phyloP scores from a whole-genome alignment of 2,797 vertebrate genomes.

The Atherinosoma microstoma region DNA sequence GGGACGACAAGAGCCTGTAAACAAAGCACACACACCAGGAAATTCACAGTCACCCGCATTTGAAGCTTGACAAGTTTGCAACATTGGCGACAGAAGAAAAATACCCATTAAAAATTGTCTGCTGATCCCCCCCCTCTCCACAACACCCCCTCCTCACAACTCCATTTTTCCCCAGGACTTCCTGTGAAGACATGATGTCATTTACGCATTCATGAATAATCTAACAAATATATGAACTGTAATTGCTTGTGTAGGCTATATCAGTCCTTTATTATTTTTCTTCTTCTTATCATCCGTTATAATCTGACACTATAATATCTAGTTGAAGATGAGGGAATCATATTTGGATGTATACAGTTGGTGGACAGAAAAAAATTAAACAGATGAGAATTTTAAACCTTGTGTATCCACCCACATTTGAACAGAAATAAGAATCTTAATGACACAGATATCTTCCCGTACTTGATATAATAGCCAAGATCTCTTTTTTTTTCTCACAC shows the following conservation, averaged over 20 bases:
- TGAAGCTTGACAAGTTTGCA: conserved; percentile 71
- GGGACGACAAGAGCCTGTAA: conserved; percentile 81
- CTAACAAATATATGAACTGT: conserved; percentile 50
- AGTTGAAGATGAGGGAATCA: conserved; percentile 10
- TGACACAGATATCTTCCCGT: no score
- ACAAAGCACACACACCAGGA: conserved; percentile 82
- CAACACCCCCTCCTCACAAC: not conserved
- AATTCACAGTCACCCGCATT: conserved; percentile 72
- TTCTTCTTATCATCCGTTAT: conserved; percentile 27
- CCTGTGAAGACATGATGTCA: conserved; percentile 53
- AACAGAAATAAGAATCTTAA: not conserved
- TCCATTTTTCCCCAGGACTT: conserved; percentile 54
- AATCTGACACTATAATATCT: conserved; percentile 40
- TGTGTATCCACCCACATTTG: not conserved
- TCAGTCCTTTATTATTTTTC: conserved; percentile 40
- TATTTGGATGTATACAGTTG: not conserved
- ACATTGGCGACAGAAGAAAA: conserved; percentile 49
- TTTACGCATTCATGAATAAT: conserved; percentile 47
- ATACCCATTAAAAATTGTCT: conserved; percentile 52
- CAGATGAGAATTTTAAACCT: not conserved
- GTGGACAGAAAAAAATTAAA: no score
- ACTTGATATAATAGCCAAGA: no score
- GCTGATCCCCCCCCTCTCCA: not conserved
- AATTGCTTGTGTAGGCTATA: conserved; percentile 38
- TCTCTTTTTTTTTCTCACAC: not conserved